Base-by-base conservation (phyloP, 2,113 vertebrate genomes). In the Promerops cafer region DNA sequence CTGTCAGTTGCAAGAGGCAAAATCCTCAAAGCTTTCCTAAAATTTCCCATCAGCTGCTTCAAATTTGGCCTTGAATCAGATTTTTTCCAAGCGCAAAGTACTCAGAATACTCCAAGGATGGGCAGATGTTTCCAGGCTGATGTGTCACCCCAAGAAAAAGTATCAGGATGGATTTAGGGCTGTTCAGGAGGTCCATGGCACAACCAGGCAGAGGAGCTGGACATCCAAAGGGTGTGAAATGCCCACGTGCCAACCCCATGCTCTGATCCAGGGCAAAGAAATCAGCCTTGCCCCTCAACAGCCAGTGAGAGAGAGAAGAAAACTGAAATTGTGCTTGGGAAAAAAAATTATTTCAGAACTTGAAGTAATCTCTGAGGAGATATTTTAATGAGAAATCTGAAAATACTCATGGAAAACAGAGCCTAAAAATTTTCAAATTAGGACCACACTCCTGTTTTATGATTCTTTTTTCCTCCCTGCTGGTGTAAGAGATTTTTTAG, bases 211-310 rank as follows among this genome's bases (percentile, higher is more conserved):
- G 45, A 1, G 9, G 31, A 85, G 30, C 8, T 53, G 53, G 69
- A 45, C 40, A 26, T 4, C 6, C 15, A 33, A 35, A 0, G 3
- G 12, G 11, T 65, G 37, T 61, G 59, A 81, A 89, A 74, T 1
- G 2, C 4, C 2, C 19, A 3, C 0, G 3, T 22, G 16, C 8
- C 64, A 54, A 31, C 23, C 27, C 31, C 56, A 28, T 0, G 0
- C 27, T 52, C n/a, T 28, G 18, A 45, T 11, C 14, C 17, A 69
- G 40, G 28, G 37, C 33, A 72, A 37, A 53, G 50, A 79, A 53
- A 57, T 72, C 70, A 82, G 10, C 26, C 28, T 11, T 7, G 20
- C 19, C 21, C 14, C 11, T 66, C 37, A 53, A 31, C 2, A 17
- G 13, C 11, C 57, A 76, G 61, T 4, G 3, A 83, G 44, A 74